phyloP scores from a whole-genome alignment of 2,888 invertebrate species.

The Drosophila testacea region DNA sequence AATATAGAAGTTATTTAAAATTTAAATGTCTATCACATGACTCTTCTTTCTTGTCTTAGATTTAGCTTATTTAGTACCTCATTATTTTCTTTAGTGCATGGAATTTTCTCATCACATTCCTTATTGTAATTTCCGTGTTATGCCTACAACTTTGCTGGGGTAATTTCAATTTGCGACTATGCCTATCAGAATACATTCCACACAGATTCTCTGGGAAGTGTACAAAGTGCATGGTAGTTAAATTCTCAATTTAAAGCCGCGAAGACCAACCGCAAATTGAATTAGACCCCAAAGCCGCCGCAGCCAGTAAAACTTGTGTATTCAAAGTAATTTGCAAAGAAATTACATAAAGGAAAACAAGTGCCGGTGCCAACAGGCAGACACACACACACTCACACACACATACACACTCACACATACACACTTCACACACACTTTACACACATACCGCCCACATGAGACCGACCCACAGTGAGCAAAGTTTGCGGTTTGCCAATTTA shows the following conservation, averaged over 20 bases:
- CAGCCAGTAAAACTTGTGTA: slow-evolving; percentile 45
- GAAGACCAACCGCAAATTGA: slow-evolving; percentile 72
- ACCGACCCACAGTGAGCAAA: slow-evolving; percentile 36
- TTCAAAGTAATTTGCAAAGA: slow-evolving; percentile 76
- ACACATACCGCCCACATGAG: slow-evolving; percentile 55
- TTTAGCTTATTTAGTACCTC: background rate
- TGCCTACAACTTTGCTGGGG: slow-evolving; percentile 13
- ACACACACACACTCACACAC: slow-evolving; percentile 16
- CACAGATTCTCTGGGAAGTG: slow-evolving; percentile 38
- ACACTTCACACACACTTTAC: slow-evolving; percentile 20
- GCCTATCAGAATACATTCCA: slow-evolving; percentile 43
- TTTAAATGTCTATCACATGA: background rate
- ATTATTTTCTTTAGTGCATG: background rate
- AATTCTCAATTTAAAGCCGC: slow-evolving; percentile 37
- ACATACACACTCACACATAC: slow-evolving; percentile 19
- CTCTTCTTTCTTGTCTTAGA: background rate
- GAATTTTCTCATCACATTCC: slow-evolving; percentile 34
- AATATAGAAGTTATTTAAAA: background rate
- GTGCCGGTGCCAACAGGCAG: slow-evolving; percentile 66
- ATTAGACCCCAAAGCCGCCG: slow-evolving; percentile 56
- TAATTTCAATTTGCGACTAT: slow-evolving; percentile 42
- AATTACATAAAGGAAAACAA: slow-evolving; percentile 79
- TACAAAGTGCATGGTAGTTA: slow-evolving; percentile 31
- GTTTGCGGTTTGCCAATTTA: slow-evolving; percentile 77
- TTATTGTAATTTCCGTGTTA: slow-evolving; percentile 30